Conservation (phyloP, 2,797 vertebrate genomes). For the Mormyrops attenuatus region DNA sequence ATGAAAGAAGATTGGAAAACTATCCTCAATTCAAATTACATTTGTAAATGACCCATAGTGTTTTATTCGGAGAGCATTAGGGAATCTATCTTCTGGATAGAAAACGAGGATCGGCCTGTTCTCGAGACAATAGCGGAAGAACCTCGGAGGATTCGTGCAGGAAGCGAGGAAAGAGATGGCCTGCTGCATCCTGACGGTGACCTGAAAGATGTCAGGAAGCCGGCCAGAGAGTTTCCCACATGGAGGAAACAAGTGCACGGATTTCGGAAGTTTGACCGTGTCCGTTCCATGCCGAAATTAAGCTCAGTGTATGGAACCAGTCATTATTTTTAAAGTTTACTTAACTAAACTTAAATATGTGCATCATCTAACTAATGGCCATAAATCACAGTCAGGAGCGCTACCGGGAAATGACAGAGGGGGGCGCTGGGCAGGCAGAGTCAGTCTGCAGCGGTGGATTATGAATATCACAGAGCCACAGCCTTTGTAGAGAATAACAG, state of each 20-base stretch:
- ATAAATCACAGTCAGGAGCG: background rate
- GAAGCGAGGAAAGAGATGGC: background rate
- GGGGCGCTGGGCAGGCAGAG: slow-evolving; percentile 14
- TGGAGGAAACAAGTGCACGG: background rate
- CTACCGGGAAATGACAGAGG: background rate
- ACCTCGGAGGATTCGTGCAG: background rate
- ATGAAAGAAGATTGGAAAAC: slow-evolving; percentile 75
- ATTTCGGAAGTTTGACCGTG: background rate
- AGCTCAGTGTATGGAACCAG: background rate
- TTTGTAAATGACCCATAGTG: slow-evolving; percentile 83
- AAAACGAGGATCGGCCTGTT: slow-evolving; percentile 44
- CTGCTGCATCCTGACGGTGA: background rate
- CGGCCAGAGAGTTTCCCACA: background rate
- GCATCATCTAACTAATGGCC: background rate
- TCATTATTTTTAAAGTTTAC: background rate
- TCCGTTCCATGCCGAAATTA: background rate
- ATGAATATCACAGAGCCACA: background rate
- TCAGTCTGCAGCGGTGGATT: background rate
- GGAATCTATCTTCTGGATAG: slow-evolving; percentile 60
- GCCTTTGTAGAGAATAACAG: background rate
- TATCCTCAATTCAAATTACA: slow-evolving; percentile 80
- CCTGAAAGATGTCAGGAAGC: background rate
- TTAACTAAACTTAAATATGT: background rate
- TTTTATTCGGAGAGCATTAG: slow-evolving; percentile 63
- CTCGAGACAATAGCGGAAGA: background rate